A percentile compares a stretch with the other conserved stretches of the same genome.
phyloP scores from a whole-genome alignment of 1,140 invertebrate genomes.

The Drosophila asahinai region DNA sequence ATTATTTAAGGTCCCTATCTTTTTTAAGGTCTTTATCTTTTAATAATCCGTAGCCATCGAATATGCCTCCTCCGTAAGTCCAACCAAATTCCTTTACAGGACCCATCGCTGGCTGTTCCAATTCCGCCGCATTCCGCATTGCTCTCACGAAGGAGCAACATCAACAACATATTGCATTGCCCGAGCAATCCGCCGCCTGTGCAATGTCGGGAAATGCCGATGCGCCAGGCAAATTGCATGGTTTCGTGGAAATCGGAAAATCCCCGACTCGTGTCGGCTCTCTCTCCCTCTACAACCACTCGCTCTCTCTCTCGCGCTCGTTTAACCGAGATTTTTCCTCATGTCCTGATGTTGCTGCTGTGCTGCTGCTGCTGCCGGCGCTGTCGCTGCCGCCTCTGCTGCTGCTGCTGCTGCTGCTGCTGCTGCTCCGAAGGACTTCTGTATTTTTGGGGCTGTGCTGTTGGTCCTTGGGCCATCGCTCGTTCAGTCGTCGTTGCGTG shows the following conservation, averaged over 20 bases:
- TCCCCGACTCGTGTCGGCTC: conserved; percentile 24
- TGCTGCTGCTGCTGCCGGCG: conserved; percentile 24
- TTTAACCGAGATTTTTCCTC: conserved; percentile 46
- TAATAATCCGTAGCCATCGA: not conserved
- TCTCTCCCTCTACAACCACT: conserved; percentile 31
- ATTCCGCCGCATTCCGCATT: conserved; percentile 24
- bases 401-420: conserved; percentile 45
- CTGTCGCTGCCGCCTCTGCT: conserved; percentile 9
- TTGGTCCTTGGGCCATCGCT: conserved; percentile 78
- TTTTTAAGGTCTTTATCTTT: too few relatives aligned
- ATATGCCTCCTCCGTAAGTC: not conserved
- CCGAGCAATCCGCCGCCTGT: conserved; percentile 62
- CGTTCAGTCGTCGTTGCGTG: conserved; percentile 82
- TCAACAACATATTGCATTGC: conserved; percentile 46
- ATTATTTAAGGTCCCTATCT: too few relatives aligned
- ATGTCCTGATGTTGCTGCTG: conserved; percentile 20
- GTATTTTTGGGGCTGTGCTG: conserved; percentile 62
- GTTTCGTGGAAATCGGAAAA: conserved; percentile 56
- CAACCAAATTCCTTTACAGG: conserved; percentile 30
- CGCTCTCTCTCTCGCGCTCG: conserved; percentile 49
- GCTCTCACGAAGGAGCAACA: conserved; percentile 6
- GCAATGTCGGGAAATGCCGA: conserved; percentile 70
- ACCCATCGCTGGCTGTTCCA: conserved; percentile 18
- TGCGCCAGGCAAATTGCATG: conserved; percentile 77
- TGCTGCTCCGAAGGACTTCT: conserved; percentile 53